Evolutionary conservation across 2,888 invertebrate species (phyloP).

Genomic region (Ganaspis brasiliensis): DNA sequence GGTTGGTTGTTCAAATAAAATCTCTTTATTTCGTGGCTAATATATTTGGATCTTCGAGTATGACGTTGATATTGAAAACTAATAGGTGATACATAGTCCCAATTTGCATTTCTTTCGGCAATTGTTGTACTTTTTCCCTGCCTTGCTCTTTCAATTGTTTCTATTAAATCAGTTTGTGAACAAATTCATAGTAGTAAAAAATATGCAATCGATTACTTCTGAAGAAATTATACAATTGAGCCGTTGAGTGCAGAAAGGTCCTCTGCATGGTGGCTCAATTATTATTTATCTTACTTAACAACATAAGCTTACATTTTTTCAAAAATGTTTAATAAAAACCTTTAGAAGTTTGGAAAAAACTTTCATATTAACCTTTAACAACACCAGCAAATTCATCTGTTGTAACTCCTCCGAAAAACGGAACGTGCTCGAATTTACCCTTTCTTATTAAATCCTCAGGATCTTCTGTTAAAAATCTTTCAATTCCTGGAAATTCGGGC

Average conservation of each 20-base stretch:
- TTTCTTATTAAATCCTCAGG: constrained; percentile 83
- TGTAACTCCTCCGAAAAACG: constrained; percentile 85
- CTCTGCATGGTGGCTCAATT: no score
- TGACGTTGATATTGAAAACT: constrained; percentile 84
- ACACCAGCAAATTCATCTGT: constrained; percentile 85
- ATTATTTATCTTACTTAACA: no score
- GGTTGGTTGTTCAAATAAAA: constrained; percentile 81
- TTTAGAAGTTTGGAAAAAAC: not conserved
- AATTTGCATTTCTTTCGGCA: constrained; percentile 83
- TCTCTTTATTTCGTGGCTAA: constrained; percentile 81
- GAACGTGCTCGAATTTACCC: constrained; percentile 84
- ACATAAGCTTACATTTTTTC: no score
- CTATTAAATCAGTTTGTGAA: constrained; percentile 46
- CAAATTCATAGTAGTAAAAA: not conserved
- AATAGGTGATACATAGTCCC: constrained; percentile 85
- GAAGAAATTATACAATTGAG: no score
- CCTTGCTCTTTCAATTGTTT: constrained; percentile 48
- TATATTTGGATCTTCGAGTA: constrained; percentile 81
- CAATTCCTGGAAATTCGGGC: no score
- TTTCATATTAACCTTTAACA: not conserved
- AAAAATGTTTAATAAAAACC: no score
- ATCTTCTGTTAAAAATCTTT: no score
- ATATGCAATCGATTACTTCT: no score
- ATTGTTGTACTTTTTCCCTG: constrained; percentile 81
- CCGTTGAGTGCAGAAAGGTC: no score